Evolutionary conservation across 2,797 vertebrate genomes (phyloP).

Genomic region (Clarias pachynema): DNA sequence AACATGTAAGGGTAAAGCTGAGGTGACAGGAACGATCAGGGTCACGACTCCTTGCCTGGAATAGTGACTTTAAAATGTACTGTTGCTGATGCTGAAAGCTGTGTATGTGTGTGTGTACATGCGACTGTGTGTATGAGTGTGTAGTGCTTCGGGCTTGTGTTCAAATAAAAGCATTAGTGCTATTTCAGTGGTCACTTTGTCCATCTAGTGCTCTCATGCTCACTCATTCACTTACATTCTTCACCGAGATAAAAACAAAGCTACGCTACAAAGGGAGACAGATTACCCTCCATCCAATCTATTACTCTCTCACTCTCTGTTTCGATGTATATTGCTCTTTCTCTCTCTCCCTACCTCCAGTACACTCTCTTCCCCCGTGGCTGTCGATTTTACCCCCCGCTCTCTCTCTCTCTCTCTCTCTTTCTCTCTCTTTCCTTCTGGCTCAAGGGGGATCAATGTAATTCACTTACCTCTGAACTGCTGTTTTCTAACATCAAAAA

Average conservation of each 20-base stretch:
- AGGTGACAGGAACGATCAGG: not conserved
- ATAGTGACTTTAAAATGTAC: not conserved
- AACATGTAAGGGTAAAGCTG: not conserved
- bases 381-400: not conserved
- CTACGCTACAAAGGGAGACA: conserved; percentile 26
- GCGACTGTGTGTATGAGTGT: conserved; percentile 19
- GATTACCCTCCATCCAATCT: conserved; percentile 29
- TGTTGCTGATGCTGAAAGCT: not conserved
- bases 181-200: conserved; percentile 45
- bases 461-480: conserved; percentile 67
- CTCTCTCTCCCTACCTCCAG: not conserved
- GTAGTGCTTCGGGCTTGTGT: conserved; percentile 45
- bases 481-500: conserved; percentile 65
- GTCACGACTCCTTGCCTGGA: not conserved
- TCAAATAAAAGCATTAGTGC: conserved; percentile 51
- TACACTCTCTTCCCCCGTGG: not conserved
- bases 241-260: conserved; percentile 37
- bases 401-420: conserved; percentile 29
- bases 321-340: not conserved
- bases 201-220: conserved; percentile 40
- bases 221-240: conserved; percentile 34
- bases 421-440: conserved; percentile 25
- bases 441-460: conserved; percentile 57
- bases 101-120: conserved; percentile 25
- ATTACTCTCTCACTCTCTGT: conserved; percentile 23